Evolutionary conservation across 1,140 invertebrate genomes (phyloP), one percentile per base, ranked within the genome.

Genomic region (Drosophila arawakana): DNA sequence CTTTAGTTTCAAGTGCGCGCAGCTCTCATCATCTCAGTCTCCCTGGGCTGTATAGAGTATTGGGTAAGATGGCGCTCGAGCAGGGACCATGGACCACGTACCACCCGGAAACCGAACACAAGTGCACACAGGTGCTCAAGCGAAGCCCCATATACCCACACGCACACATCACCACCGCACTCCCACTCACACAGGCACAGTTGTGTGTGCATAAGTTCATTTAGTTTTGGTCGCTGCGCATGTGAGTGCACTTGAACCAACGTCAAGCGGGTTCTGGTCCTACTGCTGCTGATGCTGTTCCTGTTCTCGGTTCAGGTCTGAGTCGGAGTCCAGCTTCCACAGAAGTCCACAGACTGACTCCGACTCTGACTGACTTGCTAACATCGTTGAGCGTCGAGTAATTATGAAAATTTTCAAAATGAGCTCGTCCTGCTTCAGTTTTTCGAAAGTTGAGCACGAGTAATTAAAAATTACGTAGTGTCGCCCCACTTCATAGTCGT

Each of bases 391-490:
- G 54, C 67, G 67, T 76, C 55, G 73, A 71, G 73, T 76, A 76
- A 76, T 76, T 76, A 76, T 76, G 73, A 70, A 76, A 59, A 76
- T 76, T 76, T 76, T 63, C 68, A 66, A 76, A 76, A 72, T 76
- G 73, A 76, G 73, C 44, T 68, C 68, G 68, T 55, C 50, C 68
- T 71, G 60, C 68, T 71, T 76, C 57, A 70, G 46, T 62, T 69
- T 74, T 74, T 69, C 25, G 66, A 74, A 73, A 76, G 74, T 73
- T 73, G 61, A 76, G 69, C 49, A 60, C 70, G 61, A 76, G 74
- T 76, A 76, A 76, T 76, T 76, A 76, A 76, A 76, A 76, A 73
- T 76, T 76, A 73, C 62, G 39, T 61, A 61, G 49, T 73, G 74
- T 73, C 62, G 68, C 59, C 54, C 73, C 50, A 47, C 34, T 39